Percentiles rank a stretch among this genome's conserved stretches.
phyloP scores from a whole-genome alignment of 2,113 vertebrate species.

The Orientallactaga bullata region DNA sequence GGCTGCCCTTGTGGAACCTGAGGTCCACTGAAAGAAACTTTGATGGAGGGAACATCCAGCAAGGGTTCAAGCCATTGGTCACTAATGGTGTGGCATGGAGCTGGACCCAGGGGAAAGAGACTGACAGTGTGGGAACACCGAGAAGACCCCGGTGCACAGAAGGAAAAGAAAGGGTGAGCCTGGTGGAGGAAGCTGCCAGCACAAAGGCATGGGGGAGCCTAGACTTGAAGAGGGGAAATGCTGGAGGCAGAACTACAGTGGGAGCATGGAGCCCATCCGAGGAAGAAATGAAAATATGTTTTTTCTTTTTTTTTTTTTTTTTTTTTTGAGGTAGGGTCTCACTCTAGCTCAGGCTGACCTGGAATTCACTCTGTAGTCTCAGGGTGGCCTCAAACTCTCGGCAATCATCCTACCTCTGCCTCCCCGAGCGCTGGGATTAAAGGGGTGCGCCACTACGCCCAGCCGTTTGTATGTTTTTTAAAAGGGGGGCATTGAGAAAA shows the following conservation, averaged over 20 bases:
- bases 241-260: rapidly evolving
- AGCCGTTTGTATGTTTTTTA: too few relatives aligned
- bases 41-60: rapidly evolving
- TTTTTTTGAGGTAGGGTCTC: too few relatives aligned
- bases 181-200: rapidly evolving
- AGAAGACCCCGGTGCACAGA: neutral
- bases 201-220: rapidly evolving
- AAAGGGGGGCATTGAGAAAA: neutral
- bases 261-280: rapidly evolving
- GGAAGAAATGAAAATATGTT: neutral
- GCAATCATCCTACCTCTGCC: too few relatives aligned
- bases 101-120: neutral
- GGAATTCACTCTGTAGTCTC: too few relatives aligned
- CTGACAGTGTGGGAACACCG: neutral
- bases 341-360: too few relatives aligned
- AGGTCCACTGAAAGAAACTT: neutral
- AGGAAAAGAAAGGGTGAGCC: neutral
- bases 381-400: too few relatives aligned
- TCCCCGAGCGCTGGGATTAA: too few relatives aligned
- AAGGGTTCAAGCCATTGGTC: neutral
- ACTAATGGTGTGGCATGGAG: rapidly evolving
- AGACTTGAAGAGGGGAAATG: rapidly evolving
- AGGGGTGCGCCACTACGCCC: too few relatives aligned
- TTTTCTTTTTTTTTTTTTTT: too few relatives aligned
- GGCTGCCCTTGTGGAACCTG: rapidly evolving